Conservation (phyloP, 2,113 vertebrate genomes). For the Muntiacus muntjak region DNA sequence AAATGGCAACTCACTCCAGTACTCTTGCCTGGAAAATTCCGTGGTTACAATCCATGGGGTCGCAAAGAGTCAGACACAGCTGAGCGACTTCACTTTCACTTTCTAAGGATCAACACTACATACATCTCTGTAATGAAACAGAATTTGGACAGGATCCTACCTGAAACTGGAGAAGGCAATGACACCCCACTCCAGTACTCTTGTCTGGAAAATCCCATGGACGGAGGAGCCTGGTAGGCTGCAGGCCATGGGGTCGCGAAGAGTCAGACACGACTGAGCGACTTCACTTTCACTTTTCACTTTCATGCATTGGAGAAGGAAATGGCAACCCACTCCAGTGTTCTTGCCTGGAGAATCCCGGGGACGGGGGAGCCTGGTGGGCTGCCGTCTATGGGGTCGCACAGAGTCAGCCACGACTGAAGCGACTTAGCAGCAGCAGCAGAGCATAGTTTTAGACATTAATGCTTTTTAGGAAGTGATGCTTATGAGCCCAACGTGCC, state of each 20-base stretch:
- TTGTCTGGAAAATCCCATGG: background rate
- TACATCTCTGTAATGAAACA: background rate
- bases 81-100: background rate
- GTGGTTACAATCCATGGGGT: background rate
- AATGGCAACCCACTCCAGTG: background rate
- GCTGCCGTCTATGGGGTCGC: background rate
- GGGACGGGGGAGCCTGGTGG: background rate
- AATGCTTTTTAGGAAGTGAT: background rate
- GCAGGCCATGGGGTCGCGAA: background rate
- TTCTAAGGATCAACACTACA: background rate
- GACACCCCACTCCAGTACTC: background rate
- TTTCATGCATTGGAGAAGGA: background rate
- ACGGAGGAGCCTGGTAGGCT: background rate
- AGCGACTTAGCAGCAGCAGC: background rate
- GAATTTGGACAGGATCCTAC: background rate
- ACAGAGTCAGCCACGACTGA: accelerated
- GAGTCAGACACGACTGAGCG: accelerated
- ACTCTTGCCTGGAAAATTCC: background rate
- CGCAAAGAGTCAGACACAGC: background rate
- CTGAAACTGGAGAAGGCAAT: background rate
- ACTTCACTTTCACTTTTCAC: background rate
- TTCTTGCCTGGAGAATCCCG: background rate
- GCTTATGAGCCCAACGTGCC: background rate
- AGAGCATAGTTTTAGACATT: background rate
- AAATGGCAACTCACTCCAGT: background rate